These are phyloP conservation scores for Rostratula benghalensis DNA, from an alignment of 2,113 vertebrate genomes.

Conservation along the genomic window DNA sequence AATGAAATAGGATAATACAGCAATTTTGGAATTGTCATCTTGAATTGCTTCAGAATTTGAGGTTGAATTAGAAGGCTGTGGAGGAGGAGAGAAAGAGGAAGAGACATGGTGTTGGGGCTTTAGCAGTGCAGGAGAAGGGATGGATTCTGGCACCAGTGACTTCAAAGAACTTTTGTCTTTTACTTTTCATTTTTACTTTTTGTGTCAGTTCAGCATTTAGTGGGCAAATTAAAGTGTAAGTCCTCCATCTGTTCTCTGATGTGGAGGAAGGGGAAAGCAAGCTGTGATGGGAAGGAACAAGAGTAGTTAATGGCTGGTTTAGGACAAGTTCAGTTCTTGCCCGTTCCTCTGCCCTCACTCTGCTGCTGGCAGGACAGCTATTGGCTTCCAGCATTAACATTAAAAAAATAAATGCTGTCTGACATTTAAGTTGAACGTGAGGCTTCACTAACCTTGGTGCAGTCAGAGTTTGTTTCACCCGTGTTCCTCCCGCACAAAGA, in stretches of 20 bases:
- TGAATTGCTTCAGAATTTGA: not conserved
- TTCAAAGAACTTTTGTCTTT: not conserved
- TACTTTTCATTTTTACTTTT: not conserved
- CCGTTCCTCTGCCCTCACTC: not conserved
- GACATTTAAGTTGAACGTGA: conserved; percentile 57
- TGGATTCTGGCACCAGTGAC: not conserved
- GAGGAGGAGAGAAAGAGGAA: not conserved
- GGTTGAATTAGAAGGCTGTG: not conserved
- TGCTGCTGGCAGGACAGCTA: conserved; percentile 5
- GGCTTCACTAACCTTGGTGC: conserved; percentile 40
- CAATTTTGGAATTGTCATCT: not conserved
- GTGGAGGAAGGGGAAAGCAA: not conserved
- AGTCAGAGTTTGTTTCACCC: conserved; percentile 48
- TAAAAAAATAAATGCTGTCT: conserved; percentile 29
- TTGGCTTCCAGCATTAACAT: conserved; percentile 3
- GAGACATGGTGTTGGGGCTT: not conserved
- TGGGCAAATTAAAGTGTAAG: not conserved
- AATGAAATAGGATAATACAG: not conserved
- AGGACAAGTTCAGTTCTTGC: not conserved
- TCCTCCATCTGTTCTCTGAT: not conserved
- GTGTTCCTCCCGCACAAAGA: conserved; percentile 27
- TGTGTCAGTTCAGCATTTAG: not conserved
- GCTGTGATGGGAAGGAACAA: not conserved
- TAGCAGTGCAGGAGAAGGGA: not conserved
- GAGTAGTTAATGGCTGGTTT: not conserved